These are phyloP conservation scores for Craniophora ligustri DNA, from an alignment of 2,888 invertebrate genomes.

Conservation along the genomic window DNA sequence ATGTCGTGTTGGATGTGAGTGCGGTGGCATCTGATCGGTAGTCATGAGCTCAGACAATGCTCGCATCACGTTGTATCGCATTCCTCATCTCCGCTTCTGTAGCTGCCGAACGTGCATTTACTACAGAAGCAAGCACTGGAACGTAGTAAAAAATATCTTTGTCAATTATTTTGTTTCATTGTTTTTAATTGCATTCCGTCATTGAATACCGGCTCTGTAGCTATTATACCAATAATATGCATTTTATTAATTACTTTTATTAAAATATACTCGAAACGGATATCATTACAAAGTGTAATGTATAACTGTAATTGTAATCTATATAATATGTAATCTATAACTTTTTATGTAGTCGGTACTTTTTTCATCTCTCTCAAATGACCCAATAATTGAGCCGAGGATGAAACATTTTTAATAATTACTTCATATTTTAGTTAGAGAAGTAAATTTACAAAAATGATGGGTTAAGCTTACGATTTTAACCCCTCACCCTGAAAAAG, in stretches of 20 bases:
- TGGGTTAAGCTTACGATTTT: not conserved
- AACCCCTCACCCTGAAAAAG: slow-evolving; percentile 21
- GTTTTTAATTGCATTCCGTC: slow-evolving; percentile 19
- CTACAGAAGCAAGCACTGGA: slow-evolving; percentile 48
- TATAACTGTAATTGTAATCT: too few relatives aligned
- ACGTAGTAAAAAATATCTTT: slow-evolving; percentile 27
- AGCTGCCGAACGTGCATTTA: slow-evolving; percentile 55
- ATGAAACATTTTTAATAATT: too few relatives aligned
- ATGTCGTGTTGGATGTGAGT: slow-evolving; percentile 48
- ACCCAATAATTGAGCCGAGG: too few relatives aligned
- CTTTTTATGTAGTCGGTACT: too few relatives aligned
- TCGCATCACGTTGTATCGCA: slow-evolving; percentile 69
- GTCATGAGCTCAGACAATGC: slow-evolving; percentile 70
- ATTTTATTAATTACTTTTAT: too few relatives aligned
- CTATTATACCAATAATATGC: not conserved
- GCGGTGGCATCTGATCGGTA: slow-evolving; percentile 65
- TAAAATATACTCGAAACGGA: too few relatives aligned
- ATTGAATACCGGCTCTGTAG: not conserved
- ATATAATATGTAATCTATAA: too few relatives aligned
- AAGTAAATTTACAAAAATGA: too few relatives aligned
- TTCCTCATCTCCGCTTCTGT: slow-evolving; percentile 71
- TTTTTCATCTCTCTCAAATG: too few relatives aligned
- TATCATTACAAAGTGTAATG: too few relatives aligned
- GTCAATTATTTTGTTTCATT: slow-evolving; percentile 11
- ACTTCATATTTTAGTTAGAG: too few relatives aligned